A percentile compares a stretch with the other conserved stretches of the same genome.
Conservation (phyloP, 2,888 invertebrate species). For the Rosalia funebris region DNA sequence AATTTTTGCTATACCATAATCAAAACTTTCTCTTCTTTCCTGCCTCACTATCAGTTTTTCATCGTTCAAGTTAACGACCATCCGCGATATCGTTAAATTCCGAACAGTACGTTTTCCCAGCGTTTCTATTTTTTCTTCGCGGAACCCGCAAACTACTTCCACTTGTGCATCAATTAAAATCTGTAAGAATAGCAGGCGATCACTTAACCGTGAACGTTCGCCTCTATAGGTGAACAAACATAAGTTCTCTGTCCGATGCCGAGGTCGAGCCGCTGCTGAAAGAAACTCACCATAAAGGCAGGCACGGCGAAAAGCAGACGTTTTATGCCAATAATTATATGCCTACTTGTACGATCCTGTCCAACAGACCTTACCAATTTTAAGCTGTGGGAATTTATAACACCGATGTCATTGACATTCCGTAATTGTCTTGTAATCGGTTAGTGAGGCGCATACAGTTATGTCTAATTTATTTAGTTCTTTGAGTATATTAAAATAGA, state of each 20-base stretch:
- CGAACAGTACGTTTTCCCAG: not conserved
- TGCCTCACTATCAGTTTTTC: too few relatives aligned
- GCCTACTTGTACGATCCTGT: conserved; percentile 6
- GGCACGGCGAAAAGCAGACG: not conserved
- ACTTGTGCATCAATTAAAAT: conserved; percentile 12
- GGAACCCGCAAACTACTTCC: not conserved
- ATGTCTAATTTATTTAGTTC: not conserved
- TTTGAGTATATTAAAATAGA: too few relatives aligned
- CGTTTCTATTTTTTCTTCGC: not conserved
- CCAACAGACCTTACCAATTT: not conserved
- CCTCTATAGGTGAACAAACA: conserved; percentile 15
- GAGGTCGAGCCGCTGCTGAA: conserved; percentile 4
- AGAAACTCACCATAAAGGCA: conserved; percentile 8
- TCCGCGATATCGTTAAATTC: not conserved
- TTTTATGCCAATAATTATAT: conserved; percentile 20
- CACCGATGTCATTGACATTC: not conserved
- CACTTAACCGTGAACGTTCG: conserved; percentile 16
- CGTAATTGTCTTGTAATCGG: not conserved
- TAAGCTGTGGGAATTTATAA: conserved; percentile 1
- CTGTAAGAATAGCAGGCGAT: conserved; percentile 3
- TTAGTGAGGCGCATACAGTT: not conserved
- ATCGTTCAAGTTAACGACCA: not conserved
- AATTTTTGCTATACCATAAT: too few relatives aligned
- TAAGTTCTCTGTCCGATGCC: conserved; percentile 1
- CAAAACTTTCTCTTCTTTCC: too few relatives aligned